Conservation (phyloP, 1,140 invertebrate species). For the Ceratitis capitata region DNA sequence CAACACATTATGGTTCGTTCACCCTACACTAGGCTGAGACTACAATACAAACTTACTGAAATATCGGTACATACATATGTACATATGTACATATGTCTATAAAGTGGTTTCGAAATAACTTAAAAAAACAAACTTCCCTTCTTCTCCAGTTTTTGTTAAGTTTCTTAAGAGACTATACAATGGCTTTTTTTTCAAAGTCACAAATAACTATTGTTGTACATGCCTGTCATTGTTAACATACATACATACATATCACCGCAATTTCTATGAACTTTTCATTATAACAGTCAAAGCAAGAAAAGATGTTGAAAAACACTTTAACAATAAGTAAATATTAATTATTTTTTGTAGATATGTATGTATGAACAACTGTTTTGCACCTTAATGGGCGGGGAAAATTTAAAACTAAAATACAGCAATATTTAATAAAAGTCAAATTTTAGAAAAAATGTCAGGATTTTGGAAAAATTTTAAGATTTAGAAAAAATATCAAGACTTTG, state of each 20-base stretch:
- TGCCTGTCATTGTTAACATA: too few relatives aligned
- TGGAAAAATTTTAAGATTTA: too few relatives aligned
- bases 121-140: background rate
- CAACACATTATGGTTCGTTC: background rate
- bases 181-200: background rate
- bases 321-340: slow-evolving; percentile 7
- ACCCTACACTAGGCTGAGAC: background rate
- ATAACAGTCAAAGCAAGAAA: background rate
- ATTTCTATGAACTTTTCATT: background rate
- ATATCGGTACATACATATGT: too few relatives aligned
- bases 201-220: background rate
- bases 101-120: background rate
- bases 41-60: background rate
- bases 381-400: too few relatives aligned
- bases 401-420: too few relatives aligned
- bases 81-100: too few relatives aligned
- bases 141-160: background rate
- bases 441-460: too few relatives aligned
- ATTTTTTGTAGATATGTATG: background rate
- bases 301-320: background rate
- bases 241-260: background rate
- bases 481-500: too few relatives aligned
- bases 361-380: too few relatives aligned
- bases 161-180: background rate
- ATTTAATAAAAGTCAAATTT: too few relatives aligned